phyloP scores from a whole-genome alignment of 2,113 vertebrate genomes.

The Sminthopsis crassicaudata region DNA sequence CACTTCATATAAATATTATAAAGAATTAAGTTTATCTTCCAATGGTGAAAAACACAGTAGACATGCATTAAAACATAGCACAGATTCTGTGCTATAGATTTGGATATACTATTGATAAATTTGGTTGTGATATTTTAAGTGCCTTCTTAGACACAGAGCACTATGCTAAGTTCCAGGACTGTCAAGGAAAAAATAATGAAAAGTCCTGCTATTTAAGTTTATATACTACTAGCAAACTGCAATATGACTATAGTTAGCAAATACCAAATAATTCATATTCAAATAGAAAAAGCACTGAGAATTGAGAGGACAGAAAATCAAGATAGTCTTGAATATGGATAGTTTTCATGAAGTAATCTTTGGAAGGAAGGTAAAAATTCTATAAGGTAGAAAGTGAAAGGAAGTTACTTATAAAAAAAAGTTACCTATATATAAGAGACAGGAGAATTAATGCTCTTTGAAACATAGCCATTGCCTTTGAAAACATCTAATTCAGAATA shows the following conservation, averaged over 20 bases:
- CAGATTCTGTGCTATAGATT: not conserved
- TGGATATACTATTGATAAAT: not conserved
- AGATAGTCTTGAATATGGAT: not conserved
- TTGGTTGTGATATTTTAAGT: not conserved
- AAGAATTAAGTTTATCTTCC: not conserved
- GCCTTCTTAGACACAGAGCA: not conserved
- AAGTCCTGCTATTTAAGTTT: not conserved
- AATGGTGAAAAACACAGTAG: not conserved
- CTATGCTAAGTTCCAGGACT: not conserved
- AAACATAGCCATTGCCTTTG: not conserved
- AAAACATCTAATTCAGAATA: slow-evolving; percentile 44
- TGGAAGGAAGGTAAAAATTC: not conserved
- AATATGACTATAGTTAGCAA: not conserved
- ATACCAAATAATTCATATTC: not conserved
- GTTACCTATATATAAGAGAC: not conserved
- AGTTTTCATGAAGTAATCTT: not conserved
- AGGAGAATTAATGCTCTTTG: not conserved
- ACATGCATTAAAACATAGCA: not conserved
- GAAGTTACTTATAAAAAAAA: not conserved
- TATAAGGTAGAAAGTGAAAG: not conserved
- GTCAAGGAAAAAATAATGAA: not conserved
- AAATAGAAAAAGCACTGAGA: not conserved
- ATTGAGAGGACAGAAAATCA: not conserved
- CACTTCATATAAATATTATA: not conserved
- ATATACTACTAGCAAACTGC: not conserved